These are phyloP conservation scores for Hestina assimilis DNA, from an alignment of 1,140 invertebrate species.

Conservation along the genomic window DNA sequence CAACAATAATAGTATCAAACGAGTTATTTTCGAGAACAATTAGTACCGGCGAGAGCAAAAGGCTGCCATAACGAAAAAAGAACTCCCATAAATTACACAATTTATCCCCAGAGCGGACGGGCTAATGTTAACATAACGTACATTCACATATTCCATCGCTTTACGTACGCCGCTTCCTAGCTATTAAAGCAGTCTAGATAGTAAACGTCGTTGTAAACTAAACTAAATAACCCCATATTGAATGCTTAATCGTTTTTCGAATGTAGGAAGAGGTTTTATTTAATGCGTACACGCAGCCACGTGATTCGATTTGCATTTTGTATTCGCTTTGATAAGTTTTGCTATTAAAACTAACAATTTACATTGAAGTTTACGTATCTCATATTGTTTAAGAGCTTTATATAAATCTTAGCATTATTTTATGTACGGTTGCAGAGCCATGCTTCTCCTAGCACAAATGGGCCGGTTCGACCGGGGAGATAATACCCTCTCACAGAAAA, in stretches of 20 bases:
- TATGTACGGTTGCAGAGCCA: too few relatives aligned
- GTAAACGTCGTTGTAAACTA: constrained; percentile 65
- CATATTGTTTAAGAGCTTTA: too few relatives aligned
- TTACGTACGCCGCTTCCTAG: constrained; percentile 57
- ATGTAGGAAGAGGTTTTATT: constrained; percentile 31
- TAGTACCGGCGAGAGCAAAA: constrained; percentile 28
- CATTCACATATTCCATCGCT: constrained; percentile 44
- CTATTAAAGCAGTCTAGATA: constrained; percentile 63
- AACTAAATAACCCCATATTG: constrained; percentile 58
- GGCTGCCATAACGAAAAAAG: constrained; percentile 58
- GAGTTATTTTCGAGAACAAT: constrained; percentile 34
- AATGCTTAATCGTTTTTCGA: constrained; percentile 57
- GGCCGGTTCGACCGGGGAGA: too few relatives aligned
- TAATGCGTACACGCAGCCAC: constrained; percentile 28
- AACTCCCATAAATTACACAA: constrained; percentile 61
- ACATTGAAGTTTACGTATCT: too few relatives aligned
- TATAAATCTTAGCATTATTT: too few relatives aligned
- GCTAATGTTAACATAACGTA: constrained; percentile 41
- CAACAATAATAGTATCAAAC: too few relatives aligned
- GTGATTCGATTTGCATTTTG: constrained; percentile 33
- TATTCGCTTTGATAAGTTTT: constrained; percentile 2
- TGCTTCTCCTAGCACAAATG: too few relatives aligned
- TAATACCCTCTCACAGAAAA: too few relatives aligned
- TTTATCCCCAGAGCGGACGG: constrained; percentile 53
- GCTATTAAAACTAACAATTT: background rate